Evolutionary conservation across 2,797 vertebrate genomes (phyloP).

Genomic region (Periophthalmus magnuspinnatus): DNA sequence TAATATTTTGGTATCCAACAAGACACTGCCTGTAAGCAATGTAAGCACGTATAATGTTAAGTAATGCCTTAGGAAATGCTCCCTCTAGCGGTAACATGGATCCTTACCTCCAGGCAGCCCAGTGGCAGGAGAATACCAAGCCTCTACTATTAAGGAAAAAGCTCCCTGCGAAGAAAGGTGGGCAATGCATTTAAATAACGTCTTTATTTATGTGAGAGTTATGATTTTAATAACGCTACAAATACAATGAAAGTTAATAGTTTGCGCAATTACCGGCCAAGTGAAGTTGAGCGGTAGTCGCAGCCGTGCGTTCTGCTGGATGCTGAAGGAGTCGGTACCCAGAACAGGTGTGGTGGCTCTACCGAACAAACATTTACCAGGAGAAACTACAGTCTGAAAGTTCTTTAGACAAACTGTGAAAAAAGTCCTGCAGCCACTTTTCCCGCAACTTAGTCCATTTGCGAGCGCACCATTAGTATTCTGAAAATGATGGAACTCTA

Average conservation of each 20-base stretch:
- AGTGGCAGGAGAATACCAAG: constrained; percentile 84
- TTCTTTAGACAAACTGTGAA: constrained; percentile 96
- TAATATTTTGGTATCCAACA: constrained; percentile 46
- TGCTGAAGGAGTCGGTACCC: constrained; percentile 87
- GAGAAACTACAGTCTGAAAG: constrained; percentile 88
- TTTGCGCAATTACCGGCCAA: constrained; percentile 82
- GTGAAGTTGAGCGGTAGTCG: constrained; percentile 93
- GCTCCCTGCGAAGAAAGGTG: constrained; percentile 80
- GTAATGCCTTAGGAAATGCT: constrained; percentile 35
- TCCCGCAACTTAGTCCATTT: constrained; percentile 83
- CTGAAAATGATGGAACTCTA: constrained; percentile 94
- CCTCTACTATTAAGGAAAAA: constrained; percentile 94
- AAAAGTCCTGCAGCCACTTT: constrained; percentile 90
- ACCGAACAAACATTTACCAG: constrained; percentile 90
- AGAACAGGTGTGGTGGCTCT: constrained; percentile 87
- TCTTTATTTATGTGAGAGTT: no score
- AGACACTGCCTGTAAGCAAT: constrained; percentile 20
- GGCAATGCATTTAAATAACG: constrained; percentile 20
- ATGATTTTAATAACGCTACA: neutral
- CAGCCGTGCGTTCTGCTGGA: constrained; percentile 80
- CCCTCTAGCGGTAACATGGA: constrained; percentile 79
- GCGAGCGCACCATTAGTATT: constrained; percentile 87
- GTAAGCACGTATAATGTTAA: neutral
- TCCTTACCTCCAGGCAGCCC: constrained; percentile 87
- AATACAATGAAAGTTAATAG: neutral